Evolutionary conservation across 2,797 vertebrate species (phyloP).

Genomic region (Sibirionetta formosa): DNA sequence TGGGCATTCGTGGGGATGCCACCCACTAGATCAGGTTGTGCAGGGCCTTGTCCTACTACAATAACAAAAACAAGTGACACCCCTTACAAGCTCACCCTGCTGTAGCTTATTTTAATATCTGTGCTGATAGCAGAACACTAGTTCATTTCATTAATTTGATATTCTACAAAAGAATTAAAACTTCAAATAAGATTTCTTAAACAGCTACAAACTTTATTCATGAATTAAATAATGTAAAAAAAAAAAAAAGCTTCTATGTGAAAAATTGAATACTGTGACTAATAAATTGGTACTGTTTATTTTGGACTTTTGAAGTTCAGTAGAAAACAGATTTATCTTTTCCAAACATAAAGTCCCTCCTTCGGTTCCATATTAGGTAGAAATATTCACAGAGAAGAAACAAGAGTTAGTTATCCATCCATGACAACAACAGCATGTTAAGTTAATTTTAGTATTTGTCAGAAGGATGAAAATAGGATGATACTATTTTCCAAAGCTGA

Average conservation of each 20-base stretch:
- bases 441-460: not conserved
- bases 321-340: not conserved
- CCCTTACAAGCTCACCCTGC: not conserved
- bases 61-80: not conserved
- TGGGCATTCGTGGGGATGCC: too few species aligned
- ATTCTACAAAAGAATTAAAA: not conserved
- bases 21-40: too few species aligned
- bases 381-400: not conserved
- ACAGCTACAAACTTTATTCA: not conserved
- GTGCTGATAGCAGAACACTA: not conserved
- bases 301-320: not conserved
- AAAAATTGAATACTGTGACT: not conserved
- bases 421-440: not conserved
- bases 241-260: not conserved
- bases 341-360: not conserved
- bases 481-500: not conserved
- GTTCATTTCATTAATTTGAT: not conserved
- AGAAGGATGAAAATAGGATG: conserved; percentile 35
- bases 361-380: not conserved
- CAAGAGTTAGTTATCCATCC: not conserved
- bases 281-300: not conserved
- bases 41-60: not conserved
- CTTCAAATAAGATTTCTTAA: not conserved
- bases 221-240: not conserved
- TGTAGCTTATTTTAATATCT: not conserved